Evolutionary conservation across 2,888 invertebrate species (phyloP), one percentile per base, ranked within the genome.

Genomic region (Candidula unifasciata): DNA sequence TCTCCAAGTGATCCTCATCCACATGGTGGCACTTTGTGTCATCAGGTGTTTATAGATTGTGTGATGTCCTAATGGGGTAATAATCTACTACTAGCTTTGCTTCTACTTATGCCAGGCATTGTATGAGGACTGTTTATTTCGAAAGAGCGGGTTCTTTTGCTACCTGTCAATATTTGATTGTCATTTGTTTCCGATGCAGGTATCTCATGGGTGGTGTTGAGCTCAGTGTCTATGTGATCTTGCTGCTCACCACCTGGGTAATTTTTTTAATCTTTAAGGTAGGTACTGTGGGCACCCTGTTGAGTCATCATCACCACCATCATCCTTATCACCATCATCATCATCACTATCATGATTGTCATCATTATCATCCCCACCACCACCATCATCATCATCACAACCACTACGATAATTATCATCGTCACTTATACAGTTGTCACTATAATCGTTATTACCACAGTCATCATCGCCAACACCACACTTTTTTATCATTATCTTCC

Each of bases 201-300:
- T 57, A 76, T 27, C 57, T 76, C 16, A 54, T 76, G 60, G 57
- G 76, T 57, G 76, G 76, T 33, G 33, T 76, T 54, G 76, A 76
- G 24, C 57, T 76, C 18, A 76, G 57, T 33, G 33, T 54, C 24
- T 57, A 76, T 24, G 57, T 60, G 33, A n/a, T 76, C 16, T 57
- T 76, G 24, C 33, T 76, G 57, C 57, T 76, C 33, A 76, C 57
- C 3, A 35, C 76, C 35, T 60, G 54, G 76, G 6, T 57, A 3
- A 76, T 76, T 54, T 54, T 76, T n/a, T 57, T 76, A 3, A 76
- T 76, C 24, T 76, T 76, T 21, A 76, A 54, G 76, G 76, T 76
- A 57, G n/a, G 24, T n/a, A n/a, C n/a, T n/a, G n/a, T n/a, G n/a
- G n/a, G n/a, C n/a, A n/a, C n/a, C n/a, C n/a, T n/a, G n/a, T n/a